A percentile compares a stretch with the other conserved stretches of the same genome.
phyloP scores from a whole-genome alignment of 2,888 invertebrate genomes.

The Drosophila mulleri region DNA sequence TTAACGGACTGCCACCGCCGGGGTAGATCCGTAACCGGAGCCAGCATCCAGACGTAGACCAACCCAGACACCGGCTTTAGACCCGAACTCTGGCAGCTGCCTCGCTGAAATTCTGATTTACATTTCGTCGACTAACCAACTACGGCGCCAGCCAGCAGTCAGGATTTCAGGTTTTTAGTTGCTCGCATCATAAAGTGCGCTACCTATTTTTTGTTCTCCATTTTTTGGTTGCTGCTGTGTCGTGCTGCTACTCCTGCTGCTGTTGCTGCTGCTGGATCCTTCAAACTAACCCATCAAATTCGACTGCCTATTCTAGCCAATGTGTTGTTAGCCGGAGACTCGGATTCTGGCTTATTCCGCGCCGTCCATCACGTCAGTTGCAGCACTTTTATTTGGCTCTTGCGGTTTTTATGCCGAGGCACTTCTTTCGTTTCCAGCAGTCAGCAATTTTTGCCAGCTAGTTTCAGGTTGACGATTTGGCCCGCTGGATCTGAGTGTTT shows the following conservation, averaged over 20 bases:
- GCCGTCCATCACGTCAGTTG: constrained; percentile 53
- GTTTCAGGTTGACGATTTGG: constrained; percentile 59
- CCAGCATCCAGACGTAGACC: not conserved
- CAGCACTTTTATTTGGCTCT: constrained; percentile 72
- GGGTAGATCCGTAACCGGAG: not conserved
- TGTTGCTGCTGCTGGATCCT: not conserved
- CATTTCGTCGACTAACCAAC: constrained; percentile 71
- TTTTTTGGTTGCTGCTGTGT: constrained; percentile 2
- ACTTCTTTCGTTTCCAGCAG: constrained; percentile 49
- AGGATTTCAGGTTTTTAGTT: constrained; percentile 53
- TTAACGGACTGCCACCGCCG: constrained; percentile 56
- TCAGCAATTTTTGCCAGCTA: constrained; percentile 65
- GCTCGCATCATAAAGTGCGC: constrained; percentile 32
- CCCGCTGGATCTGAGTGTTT: constrained; percentile 20
- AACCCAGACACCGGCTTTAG: not conserved
- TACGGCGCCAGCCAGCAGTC: constrained; percentile 33
- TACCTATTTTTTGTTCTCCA: constrained; percentile 5
- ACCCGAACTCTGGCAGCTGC: constrained; percentile 22
- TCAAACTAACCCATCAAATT: constrained; percentile 51
- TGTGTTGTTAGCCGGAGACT: constrained; percentile 20
- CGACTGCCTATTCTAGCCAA: constrained; percentile 56
- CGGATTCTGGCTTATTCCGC: constrained; percentile 44
- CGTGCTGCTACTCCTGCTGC: not conserved
- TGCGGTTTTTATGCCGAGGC: constrained; percentile 67
- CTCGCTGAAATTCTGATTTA: constrained; percentile 75